Base-by-base conservation (phyloP, 2,888 invertebrate species). In the Lacanobia wlatinum region DNA sequence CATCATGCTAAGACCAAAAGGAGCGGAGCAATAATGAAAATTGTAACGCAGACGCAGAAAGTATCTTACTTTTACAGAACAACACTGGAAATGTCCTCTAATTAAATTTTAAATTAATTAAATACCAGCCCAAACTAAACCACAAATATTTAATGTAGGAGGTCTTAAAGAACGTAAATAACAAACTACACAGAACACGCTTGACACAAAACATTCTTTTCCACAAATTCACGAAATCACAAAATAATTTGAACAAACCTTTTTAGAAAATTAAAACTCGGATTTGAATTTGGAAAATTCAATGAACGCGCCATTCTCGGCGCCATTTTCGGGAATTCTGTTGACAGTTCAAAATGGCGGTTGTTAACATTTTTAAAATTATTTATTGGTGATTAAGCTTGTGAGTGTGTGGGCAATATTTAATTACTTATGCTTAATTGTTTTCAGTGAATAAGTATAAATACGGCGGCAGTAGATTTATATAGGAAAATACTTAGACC, bases 281-380 rank as follows among this genome's bases (percentile, higher is more conserved):
- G 43, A 73, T 75, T 43, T 55, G 43, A 66, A 71, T 58, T 71
- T 46, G 53, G 65, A 70, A 60, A 48, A 82, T 84, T 40, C 78
- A 12, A 62, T 14, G 40, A 71, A 55, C 46, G 64, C 58, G 40
- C 60, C 65, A 16, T 69, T 67, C 53, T 7, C 23, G 55, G 67
- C 69, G 84, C 81, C 76, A 72, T 78, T 82, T 79, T 72, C 23
- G 69, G 59, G 61, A 80, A 76, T 78, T 50, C 28, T 14, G 67
- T 65, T 79, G 77, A 80, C 76, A 76, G 50, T 71, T 38, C 63
- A 80, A 86, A 65, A 84, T 84, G 78, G 84, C 61, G 75, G 50
- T 6, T 18, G 53, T 58, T 76, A 63, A 66, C 68, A 69, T 73
- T 81, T 76, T 70, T 76, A 21, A 70, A 75, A 76, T 82, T 53